Evolutionary conservation across 2,113 vertebrate genomes (phyloP).

Genomic region (Cercopithecus mona): DNA sequence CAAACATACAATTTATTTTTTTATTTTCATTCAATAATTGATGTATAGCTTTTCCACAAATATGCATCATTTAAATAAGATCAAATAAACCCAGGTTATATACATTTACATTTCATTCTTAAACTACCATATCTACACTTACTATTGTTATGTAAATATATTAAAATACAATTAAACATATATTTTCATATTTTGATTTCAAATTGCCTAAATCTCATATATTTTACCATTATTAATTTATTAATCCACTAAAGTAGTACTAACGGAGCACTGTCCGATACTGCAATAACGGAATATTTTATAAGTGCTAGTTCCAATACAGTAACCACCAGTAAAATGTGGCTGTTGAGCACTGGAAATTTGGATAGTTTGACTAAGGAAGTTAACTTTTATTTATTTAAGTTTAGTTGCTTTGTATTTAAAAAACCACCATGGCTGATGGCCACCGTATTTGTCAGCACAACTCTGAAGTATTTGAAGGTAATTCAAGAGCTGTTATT

Average conservation of each 20-base stretch:
- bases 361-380: background rate
- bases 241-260: background rate
- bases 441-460: background rate
- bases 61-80: background rate
- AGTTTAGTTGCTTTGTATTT: background rate
- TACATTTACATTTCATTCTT: background rate
- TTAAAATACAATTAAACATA: background rate
- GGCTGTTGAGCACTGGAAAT: background rate
- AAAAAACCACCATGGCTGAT: background rate
- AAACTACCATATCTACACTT: background rate
- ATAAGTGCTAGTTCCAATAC: background rate
- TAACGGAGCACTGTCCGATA: no score
- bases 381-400: background rate
- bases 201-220: background rate
- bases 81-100: background rate
- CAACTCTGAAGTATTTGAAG: background rate
- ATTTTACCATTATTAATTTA: background rate
- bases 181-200: background rate
- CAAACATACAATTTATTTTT: background rate
- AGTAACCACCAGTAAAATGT: background rate
- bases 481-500: background rate
- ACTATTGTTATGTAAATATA: background rate
- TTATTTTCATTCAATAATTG: background rate
- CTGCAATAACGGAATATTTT: background rate
- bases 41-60: background rate